Evolutionary conservation across 2,888 invertebrate species (phyloP).

Genomic region (Disparrhopalites patrizii): DNA sequence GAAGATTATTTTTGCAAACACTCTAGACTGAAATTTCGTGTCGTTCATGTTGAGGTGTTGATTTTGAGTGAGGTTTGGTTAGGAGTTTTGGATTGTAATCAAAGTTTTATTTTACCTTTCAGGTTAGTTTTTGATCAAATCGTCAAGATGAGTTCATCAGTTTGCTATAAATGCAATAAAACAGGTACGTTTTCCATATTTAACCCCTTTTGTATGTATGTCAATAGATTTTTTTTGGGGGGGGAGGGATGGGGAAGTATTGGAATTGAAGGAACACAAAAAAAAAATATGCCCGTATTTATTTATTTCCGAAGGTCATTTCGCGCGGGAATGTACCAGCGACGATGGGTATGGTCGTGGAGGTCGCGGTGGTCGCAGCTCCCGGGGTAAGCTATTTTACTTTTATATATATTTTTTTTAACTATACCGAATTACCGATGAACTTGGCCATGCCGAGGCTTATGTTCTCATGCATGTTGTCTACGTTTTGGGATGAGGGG

Average conservation of each 20-base stretch:
- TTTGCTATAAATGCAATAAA: slow-evolving; percentile 21
- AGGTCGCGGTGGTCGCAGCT: neutral
- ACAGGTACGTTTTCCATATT: neutral
- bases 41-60: neutral
- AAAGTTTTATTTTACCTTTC: neutral
- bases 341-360: slow-evolving; percentile 11
- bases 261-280: neutral
- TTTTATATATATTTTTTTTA: too few relatives aligned
- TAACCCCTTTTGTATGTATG: neutral
- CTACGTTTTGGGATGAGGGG: too few relatives aligned
- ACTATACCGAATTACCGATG: too few relatives aligned
- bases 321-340: slow-evolving; percentile 19
- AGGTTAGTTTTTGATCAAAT: too few relatives aligned
- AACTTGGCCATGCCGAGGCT: too few relatives aligned
- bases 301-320: slow-evolving; percentile 3
- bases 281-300: neutral
- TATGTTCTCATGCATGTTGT: too few relatives aligned
- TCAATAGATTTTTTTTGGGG: neutral
- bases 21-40: too few relatives aligned
- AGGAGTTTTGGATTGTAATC: too few relatives aligned
- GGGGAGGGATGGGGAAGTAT: neutral
- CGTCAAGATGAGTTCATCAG: slow-evolving; percentile 16
- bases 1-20: too few relatives aligned
- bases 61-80: too few relatives aligned
- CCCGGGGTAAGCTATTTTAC: too few relatives aligned